Evolutionary conservation across 1,140 invertebrate genomes (phyloP).

Genomic region (Goniozus legneri): DNA sequence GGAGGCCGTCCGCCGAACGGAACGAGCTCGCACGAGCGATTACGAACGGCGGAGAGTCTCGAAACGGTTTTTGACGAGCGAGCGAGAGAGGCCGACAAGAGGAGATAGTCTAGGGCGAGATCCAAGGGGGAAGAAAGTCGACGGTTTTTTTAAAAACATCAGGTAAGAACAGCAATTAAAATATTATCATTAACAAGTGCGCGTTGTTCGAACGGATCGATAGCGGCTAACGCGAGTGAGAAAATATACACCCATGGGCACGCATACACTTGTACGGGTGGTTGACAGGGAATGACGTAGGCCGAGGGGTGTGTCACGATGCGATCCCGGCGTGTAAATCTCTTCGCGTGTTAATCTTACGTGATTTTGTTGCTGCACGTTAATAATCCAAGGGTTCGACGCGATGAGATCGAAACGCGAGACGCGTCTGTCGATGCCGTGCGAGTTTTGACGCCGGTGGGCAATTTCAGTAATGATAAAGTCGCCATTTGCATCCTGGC

Average conservation of each 20-base stretch:
- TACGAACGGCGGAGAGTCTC: conserved; percentile 21
- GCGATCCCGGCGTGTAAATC: background rate
- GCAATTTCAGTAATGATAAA: too few species aligned
- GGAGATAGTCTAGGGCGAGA: conserved; percentile 6
- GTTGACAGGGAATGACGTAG: conserved; percentile 25
- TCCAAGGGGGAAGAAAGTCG: conserved; percentile 16
- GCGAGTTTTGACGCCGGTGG: background rate
- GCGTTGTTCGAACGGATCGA: background rate
- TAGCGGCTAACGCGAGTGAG: background rate
- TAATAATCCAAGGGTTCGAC: background rate
- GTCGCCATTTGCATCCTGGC: too few species aligned
- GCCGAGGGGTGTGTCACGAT: conserved; percentile 23
- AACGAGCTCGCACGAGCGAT: conserved; percentile 27
- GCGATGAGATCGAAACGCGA: too few species aligned
- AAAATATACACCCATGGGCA: background rate
- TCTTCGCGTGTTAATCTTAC: background rate
- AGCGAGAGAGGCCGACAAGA: conserved; percentile 16
- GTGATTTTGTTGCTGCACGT: background rate
- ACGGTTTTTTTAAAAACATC: too few species aligned
- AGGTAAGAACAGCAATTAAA: too few species aligned
- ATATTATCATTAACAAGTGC: background rate
- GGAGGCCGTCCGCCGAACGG: conserved; percentile 30
- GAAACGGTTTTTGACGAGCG: conserved; percentile 18
- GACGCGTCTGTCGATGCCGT: background rate
- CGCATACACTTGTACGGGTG: conserved; percentile 1